Percentiles rank a stretch among this genome's conserved stretches.
Evolutionary conservation across 2,113 vertebrate species (phyloP).

Genomic region (Archocentrus centrarchus): DNA sequence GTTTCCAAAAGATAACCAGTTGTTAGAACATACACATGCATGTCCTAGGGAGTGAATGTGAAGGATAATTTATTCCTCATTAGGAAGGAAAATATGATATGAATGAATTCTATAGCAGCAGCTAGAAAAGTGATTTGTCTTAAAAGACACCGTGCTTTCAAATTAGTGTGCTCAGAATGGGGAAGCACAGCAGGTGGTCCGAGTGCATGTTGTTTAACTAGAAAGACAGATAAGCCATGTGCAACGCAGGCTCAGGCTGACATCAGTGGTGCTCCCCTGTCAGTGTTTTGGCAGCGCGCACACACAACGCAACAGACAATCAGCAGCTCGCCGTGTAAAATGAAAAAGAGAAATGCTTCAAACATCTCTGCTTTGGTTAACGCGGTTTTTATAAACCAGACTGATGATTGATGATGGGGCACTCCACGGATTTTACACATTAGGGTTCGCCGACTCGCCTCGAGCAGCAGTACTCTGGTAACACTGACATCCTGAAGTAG

Average conservation of each 20-base stretch:
- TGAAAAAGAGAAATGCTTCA: background rate
- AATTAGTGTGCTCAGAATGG: background rate
- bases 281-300: background rate
- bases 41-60: background rate
- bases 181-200: background rate
- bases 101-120: background rate
- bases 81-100: background rate
- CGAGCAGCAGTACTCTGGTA: background rate
- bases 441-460: background rate
- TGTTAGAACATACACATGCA: background rate
- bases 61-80: background rate
- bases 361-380: background rate
- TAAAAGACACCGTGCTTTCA: background rate
- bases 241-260: background rate
- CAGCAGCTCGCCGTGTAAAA: background rate
- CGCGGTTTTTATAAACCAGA: background rate
- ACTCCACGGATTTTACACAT: background rate
- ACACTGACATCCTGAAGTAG: background rate
- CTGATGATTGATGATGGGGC: background rate
- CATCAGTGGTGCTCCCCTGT: background rate
- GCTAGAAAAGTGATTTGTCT: background rate
- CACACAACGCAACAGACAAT: background rate
- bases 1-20: background rate
- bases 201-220: background rate
- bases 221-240: constrained; percentile 1